Evolutionary conservation across 2,113 vertebrate species (phyloP).

Genomic region (Otus sunia): DNA sequence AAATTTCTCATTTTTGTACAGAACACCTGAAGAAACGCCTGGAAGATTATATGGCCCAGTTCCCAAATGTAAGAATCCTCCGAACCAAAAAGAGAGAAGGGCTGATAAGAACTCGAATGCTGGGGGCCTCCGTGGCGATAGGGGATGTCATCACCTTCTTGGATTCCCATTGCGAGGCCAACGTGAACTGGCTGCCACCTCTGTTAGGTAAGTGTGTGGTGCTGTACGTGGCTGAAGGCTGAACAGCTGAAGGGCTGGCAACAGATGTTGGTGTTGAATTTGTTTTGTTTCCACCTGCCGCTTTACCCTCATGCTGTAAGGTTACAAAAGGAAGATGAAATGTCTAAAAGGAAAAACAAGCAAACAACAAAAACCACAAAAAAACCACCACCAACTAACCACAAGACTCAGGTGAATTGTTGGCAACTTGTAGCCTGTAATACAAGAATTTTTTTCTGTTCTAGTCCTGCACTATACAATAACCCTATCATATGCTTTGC

Average conservation of each 20-base stretch:
- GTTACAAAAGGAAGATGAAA: not conserved
- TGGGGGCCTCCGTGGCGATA: conserved; percentile 85
- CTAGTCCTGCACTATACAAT: not conserved
- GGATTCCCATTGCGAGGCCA: conserved; percentile 96
- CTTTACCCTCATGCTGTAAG: not conserved
- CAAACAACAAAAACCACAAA: not conserved
- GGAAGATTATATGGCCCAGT: conserved; percentile 89
- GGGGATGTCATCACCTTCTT: conserved; percentile 96
- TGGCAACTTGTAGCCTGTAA: not conserved
- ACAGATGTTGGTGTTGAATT: not conserved
- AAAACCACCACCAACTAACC: not conserved
- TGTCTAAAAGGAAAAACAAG: not conserved
- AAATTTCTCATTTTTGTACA: conserved; percentile 14
- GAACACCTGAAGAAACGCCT: conserved; percentile 90
- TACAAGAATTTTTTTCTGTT: not conserved
- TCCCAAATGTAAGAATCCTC: conserved; percentile 90
- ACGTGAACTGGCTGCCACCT: conserved; percentile 96
- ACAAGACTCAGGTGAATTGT: not conserved
- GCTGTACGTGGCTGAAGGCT: not conserved
- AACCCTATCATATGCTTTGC: not conserved
- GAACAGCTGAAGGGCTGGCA: not conserved
- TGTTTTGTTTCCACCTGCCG: not conserved
- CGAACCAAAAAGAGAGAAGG: conserved; percentile 93
- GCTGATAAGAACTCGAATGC: conserved; percentile 90
- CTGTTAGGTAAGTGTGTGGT: conserved; percentile 81